Conservation (phyloP, 2,888 invertebrate genomes). For the Liodrosophila aerea region DNA sequence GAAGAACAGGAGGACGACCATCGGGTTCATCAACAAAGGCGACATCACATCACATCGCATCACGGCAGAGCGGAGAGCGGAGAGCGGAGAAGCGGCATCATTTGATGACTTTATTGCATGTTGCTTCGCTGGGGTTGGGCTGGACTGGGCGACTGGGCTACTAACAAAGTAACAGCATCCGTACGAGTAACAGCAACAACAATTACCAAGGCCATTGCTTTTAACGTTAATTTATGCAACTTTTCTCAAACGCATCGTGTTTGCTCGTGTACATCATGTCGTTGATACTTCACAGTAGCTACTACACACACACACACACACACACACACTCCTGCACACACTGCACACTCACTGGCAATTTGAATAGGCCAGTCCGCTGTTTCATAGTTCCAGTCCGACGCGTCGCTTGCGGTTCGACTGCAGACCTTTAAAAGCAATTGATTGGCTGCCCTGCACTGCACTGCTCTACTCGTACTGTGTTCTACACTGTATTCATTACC, state of each 20-base stretch:
- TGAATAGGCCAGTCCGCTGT: conserved; percentile 20
- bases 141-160: too few relatives aligned
- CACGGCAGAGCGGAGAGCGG: too few relatives aligned
- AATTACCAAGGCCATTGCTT: conserved; percentile 60
- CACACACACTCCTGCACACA: too few relatives aligned
- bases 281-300: conserved; percentile 26
- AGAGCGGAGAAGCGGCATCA: conserved; percentile 45
- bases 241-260: conserved; percentile 68
- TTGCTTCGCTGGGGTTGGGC: conserved; percentile 41
- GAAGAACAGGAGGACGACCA: conserved; percentile 18
- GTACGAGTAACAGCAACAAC: conserved; percentile 5
- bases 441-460: conserved; percentile 39
- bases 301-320: background rate
- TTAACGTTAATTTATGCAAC: conserved; percentile 78
- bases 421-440: conserved; percentile 40
- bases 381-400: conserved; percentile 7
- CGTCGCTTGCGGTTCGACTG: conserved; percentile 1
- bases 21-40: conserved; percentile 32
- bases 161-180: conserved; percentile 62
- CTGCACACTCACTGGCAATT: too few relatives aligned
- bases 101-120: conserved; percentile 76
- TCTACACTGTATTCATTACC: conserved; percentile 1
- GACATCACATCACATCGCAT: too few relatives aligned
- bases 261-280: conserved; percentile 40
- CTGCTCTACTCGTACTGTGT: conserved; percentile 16